Evolutionary conservation across 1,140 invertebrate species (phyloP), one percentile per base, ranked within the genome.

Genomic region (Frieseomelitta varia): DNA sequence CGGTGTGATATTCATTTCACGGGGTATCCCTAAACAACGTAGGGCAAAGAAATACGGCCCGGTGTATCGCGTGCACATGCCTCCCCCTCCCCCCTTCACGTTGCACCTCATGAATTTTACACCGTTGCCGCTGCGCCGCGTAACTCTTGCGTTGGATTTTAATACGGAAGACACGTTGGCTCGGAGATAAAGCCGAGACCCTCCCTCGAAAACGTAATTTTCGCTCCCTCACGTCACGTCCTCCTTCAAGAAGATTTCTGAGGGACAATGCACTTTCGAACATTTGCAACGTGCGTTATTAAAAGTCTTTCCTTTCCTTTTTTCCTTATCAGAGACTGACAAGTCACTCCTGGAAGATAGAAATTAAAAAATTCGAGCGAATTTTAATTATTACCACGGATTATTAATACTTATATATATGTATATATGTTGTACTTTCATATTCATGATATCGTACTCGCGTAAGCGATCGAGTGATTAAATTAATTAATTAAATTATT

Each of bases 21-120:
- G n/a, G 47, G 14, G 58, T 65, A 58, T 74, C 68, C n/a, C 19
- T 67, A 30, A 80, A 80, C 53, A 65, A 84, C 76, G 68, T 27
- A n/a, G 51, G 34, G 51, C 56, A 61, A 84, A 67, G 77, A 79
- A 84, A 84, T 84, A 80, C 51, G 69, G 34, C 10, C 19, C 61
- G 15, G 69, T 15, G 51, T 56, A 51, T 65, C 77, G 51, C 77
- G 76, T 53, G 24, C 74, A n/a, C n/a, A 69, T n/a, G 30, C 21
- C 39, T 12, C 34, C 30, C 39, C 3, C 39, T 3, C 39, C 3
- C 0, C 39, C 8, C 8, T 6, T 47, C 39, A 6, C 56, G 51
- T 72, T 72, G 68, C 58, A 55, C 69, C 68, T 68, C 78, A 65
- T 79, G 83, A 84, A 84, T 84, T 74, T 84, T 84, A 74, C 78